Evolutionary conservation across 2,888 invertebrate genomes (phyloP).

Genomic region (Hymenopus coronatus): DNA sequence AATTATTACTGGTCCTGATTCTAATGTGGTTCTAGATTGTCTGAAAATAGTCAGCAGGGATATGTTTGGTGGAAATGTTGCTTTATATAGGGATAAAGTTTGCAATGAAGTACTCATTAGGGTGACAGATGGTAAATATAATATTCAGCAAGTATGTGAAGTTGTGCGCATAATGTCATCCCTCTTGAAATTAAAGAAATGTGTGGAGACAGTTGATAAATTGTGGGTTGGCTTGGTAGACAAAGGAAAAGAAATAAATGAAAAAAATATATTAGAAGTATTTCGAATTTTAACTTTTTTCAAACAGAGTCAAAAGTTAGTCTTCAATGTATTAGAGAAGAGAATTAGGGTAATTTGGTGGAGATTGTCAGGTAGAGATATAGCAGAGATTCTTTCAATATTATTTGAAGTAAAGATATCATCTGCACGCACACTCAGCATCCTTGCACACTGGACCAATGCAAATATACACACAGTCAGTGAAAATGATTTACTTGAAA

Average conservation of each 20-base stretch:
- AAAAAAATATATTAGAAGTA: conserved; percentile 55
- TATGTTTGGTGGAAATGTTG: conserved; percentile 40
- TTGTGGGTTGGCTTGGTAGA: conserved; percentile 65
- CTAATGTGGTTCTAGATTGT: conserved; percentile 46
- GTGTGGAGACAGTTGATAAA: conserved; percentile 58
- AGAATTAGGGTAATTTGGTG: conserved; percentile 57
- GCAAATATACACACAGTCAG: conserved; percentile 59
- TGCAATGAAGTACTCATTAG: conserved; percentile 61
- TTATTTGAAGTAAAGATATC: conserved; percentile 34
- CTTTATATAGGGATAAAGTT: conserved; percentile 50
- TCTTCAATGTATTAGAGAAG: conserved; percentile 58
- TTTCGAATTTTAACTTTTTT: conserved; percentile 57
- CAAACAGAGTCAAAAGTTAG: conserved; percentile 57
- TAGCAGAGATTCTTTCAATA: conserved; percentile 38
- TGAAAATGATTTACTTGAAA: conserved; percentile 54
- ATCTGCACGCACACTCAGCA: conserved; percentile 42
- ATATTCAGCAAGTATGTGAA: conserved; percentile 58
- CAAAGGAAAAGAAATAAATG: conserved; percentile 56
- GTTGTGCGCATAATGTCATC: conserved; percentile 55
- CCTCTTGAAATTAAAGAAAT: conserved; percentile 50
- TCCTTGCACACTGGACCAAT: conserved; percentile 56
- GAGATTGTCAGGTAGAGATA: conserved; percentile 47
- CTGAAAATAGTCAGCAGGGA: conserved; percentile 46
- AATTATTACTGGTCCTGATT: conserved; percentile 47
- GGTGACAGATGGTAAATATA: conserved; percentile 58